phyloP scores from a whole-genome alignment of 1,140 invertebrate species.

The Batillaria attramentaria region DNA sequence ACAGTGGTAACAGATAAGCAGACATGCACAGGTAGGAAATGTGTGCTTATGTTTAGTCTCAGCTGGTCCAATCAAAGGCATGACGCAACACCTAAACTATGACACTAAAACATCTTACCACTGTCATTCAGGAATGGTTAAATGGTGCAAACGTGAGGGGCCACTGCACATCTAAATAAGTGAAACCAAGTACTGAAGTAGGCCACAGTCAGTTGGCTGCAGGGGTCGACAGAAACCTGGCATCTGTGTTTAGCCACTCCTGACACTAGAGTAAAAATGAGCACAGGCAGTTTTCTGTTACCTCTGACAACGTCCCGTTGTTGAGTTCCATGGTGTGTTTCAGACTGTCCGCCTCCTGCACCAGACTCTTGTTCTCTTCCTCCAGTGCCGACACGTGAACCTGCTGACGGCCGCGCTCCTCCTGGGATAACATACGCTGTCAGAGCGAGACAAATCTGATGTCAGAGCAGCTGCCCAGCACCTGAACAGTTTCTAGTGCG shows the following conservation, averaged over 20 bases:
- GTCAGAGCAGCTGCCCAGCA: no score
- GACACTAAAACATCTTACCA: neutral
- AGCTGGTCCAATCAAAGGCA: neutral
- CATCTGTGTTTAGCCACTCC: no score
- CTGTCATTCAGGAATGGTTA: neutral
- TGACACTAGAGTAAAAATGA: no score
- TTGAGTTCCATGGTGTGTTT: conserved; percentile 8
- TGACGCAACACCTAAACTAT: neutral
- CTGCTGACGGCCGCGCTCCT: neutral
- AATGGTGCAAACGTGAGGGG: no score
- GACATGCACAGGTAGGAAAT: neutral
- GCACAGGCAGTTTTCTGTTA: neutral
- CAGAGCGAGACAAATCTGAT: no score
- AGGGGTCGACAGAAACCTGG: no score
- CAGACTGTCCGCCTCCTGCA: neutral
- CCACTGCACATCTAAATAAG: no score
- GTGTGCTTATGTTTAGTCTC: neutral
- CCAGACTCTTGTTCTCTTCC: neutral
- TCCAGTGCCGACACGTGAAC: neutral
- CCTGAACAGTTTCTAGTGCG: no score
- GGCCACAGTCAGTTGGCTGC: no score
- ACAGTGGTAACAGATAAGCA: neutral
- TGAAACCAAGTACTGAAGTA: no score
- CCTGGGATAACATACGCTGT: no score
- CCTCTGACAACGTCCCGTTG: conserved; percentile 18